Evolutionary conservation across 1,140 invertebrate genomes (phyloP), one percentile per base, ranked within the genome.

Genomic region (Hesperophylax magnus): DNA sequence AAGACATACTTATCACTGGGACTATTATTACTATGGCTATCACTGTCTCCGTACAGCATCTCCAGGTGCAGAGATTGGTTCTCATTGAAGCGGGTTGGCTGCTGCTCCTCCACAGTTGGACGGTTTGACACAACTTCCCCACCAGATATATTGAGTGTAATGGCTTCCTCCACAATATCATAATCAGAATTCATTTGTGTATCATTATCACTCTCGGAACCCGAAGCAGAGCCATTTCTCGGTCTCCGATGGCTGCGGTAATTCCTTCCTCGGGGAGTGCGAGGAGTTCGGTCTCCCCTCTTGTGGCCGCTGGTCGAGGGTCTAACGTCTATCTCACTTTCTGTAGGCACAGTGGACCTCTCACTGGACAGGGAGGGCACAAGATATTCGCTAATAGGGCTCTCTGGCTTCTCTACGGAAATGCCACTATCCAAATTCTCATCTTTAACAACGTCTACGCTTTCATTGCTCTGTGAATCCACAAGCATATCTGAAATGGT

Each of bases 391-490:
- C 88, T 89, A 79, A 87, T 88, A 0, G 87, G 88, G 74, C 88
- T 90, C 81, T 90, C 89, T 24, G 89, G 90, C 77, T 90, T 90
- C 76, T 90, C 89, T 15, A 87, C 87, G 9, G 88, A 89, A 39
- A 90, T 86, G 15, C 88, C 89, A 79, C 89, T 90, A 77, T 90
- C 88, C 18, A 86, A 86, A 84, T 89, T 89, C 20, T 90, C 87
- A 39, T 89, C 87, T 77, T 87, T 86, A 31, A 86, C 86, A 54
- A 83, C 31, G 9, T 47, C 39, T 27, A 27, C 86, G 84, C 20
- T 24, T 9, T 79, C 67, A n/a, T 22, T 24, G 6, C 34, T 71
- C 24, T 52, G 17, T 2, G 67, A 39, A 15, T 52, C 20, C 31
- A 34, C n/a, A 20, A 24, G 24, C 47, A 71, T 52, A 20, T 67